Evolutionary conservation across 2,888 invertebrate species (phyloP).

Genomic region (Atethmia centrago): DNA sequence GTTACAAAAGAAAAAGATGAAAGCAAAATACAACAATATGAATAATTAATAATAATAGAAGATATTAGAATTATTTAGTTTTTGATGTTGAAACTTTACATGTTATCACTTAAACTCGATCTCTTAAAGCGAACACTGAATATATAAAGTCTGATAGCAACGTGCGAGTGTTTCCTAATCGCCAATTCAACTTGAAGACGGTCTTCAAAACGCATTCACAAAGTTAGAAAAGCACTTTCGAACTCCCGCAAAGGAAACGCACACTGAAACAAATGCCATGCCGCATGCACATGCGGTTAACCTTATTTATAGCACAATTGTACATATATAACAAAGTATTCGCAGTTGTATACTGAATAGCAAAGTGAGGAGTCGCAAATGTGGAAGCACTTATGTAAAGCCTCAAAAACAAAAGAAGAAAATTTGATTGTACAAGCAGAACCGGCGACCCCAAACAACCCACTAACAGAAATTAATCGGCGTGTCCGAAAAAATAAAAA

Average conservation of each 20-base stretch:
- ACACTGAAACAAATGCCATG: constrained; percentile 77
- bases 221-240: constrained; percentile 75
- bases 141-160: constrained; percentile 33
- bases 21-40: constrained; percentile 7
- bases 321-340: constrained; percentile 43
- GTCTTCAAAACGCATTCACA: constrained; percentile 67
- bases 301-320: constrained; percentile 73
- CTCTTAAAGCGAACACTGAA: constrained; percentile 35
- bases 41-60: no score
- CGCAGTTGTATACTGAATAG: constrained; percentile 56
- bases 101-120: constrained; percentile 7
- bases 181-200: constrained; percentile 68
- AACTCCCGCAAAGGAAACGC: constrained; percentile 80
- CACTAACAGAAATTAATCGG: constrained; percentile 86
- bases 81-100: constrained; percentile 13
- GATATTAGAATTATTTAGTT: constrained; percentile 4
- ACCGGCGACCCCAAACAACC: constrained; percentile 76
- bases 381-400: constrained; percentile 71
- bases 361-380: constrained; percentile 61
- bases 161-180: constrained; percentile 56
- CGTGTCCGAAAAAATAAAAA: constrained; percentile 85
- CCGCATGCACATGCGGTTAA: constrained; percentile 75
- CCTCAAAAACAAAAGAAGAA: constrained; percentile 70
- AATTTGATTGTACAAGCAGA: constrained; percentile 76
- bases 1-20: neutral